phyloP scores from a whole-genome alignment of 2,888 invertebrate genomes.

The Tenthredo livida region DNA sequence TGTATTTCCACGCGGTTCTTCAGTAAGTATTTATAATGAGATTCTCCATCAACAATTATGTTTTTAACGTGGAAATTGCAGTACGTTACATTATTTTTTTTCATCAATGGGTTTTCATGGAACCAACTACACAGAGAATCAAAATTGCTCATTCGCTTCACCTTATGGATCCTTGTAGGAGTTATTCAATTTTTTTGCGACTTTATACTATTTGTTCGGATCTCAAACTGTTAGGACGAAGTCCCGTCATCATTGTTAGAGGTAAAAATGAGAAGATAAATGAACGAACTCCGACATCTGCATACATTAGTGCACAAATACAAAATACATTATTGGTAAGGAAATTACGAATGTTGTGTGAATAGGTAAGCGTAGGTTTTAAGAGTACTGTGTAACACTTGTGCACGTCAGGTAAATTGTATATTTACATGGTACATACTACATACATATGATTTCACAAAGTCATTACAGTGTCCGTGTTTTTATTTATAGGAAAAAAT shows the following conservation, averaged over 20 bases:
- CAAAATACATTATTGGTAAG: not conserved
- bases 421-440: not conserved
- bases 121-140: too few species aligned
- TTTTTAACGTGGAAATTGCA: too few species aligned
- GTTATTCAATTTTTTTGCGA: too few species aligned
- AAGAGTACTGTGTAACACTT: not conserved
- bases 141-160: too few species aligned
- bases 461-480: not conserved
- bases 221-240: too few species aligned
- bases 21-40: too few species aligned
- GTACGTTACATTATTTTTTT: too few species aligned
- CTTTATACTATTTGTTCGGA: too few species aligned
- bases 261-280: not conserved
- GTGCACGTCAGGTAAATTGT: not conserved
- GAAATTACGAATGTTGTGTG: not conserved
- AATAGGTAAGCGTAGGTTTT: not conserved
- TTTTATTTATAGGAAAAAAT: not conserved
- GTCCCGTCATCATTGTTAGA: not conserved
- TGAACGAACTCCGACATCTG: not conserved
- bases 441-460: not conserved
- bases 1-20: too few species aligned
- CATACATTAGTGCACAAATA: not conserved
- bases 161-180: too few species aligned
- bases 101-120: too few species aligned
- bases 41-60: too few species aligned